Conservation (phyloP, 2,797 vertebrate species). For the Enteromius treurensis region DNA sequence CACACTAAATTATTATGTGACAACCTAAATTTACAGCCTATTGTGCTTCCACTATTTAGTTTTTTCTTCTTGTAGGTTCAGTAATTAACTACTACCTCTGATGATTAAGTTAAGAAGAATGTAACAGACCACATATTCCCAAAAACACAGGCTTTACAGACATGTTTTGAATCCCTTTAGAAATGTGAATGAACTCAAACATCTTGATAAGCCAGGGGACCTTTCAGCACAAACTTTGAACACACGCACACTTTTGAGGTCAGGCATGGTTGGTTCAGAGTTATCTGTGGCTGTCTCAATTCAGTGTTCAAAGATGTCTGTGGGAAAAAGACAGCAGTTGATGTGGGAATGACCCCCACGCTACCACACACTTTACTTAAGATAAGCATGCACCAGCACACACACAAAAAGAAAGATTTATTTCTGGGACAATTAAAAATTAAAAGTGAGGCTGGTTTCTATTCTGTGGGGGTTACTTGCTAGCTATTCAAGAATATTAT, state of each 20-base stretch:
- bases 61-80: neutral
- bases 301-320: conserved; percentile 62
- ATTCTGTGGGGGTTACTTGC: neutral
- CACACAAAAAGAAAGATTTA: neutral
- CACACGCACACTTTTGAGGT: conserved; percentile 49
- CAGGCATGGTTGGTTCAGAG: conserved; percentile 59
- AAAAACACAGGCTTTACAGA: neutral
- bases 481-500: conserved; percentile 2
- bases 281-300: conserved; percentile 62
- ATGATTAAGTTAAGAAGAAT: neutral
- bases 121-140: neutral
- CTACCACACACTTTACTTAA: conserved; percentile 15
- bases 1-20: neutral
- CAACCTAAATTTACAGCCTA: neutral
- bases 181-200: conserved; percentile 15
- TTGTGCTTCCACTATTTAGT: neutral
- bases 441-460: neutral
- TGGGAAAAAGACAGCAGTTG: conserved; percentile 71
- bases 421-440: neutral
- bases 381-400: conserved; percentile 31
- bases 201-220: conserved; percentile 20
- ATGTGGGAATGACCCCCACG: conserved; percentile 67
- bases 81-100: neutral
- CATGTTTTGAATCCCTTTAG: conserved; percentile 11
- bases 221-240: conserved; percentile 41